Conservation (phyloP, 2,113 vertebrate genomes). For the Pionites leucogaster region DNA sequence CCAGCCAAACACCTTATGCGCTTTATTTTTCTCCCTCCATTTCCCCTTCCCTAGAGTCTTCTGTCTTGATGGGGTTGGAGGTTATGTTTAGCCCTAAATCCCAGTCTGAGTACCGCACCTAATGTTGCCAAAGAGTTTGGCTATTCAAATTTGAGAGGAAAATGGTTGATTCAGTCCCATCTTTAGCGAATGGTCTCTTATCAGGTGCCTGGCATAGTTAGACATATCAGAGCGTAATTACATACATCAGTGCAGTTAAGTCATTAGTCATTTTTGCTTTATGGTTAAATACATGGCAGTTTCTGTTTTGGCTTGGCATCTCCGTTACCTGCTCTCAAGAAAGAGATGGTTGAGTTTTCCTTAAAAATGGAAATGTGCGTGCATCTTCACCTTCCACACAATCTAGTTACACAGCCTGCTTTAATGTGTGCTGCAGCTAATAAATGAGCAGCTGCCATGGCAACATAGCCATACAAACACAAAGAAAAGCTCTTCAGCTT, state of each 20-base stretch:
- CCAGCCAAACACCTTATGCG: background rate
- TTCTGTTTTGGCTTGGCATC: background rate
- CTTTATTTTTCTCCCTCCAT: background rate
- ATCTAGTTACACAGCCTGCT: background rate
- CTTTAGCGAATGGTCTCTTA: background rate
- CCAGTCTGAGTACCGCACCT: background rate
- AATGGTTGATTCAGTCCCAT: background rate
- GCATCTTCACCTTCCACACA: background rate
- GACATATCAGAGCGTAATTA: background rate
- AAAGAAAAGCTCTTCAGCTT: constrained; percentile 8
- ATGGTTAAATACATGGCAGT: background rate
- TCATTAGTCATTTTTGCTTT: background rate
- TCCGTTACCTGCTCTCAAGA: background rate
- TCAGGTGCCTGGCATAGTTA: background rate
- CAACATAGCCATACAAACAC: background rate
- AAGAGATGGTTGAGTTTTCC: background rate
- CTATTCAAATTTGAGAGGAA: background rate
- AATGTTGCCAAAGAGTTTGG: background rate
- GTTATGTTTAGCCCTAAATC: background rate
- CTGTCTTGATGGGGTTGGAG: background rate
- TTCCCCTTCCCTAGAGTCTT: background rate
- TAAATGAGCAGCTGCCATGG: constrained; percentile 40
- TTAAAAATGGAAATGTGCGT: background rate
- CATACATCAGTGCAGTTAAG: background rate
- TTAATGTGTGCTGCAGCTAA: background rate